Evolutionary conservation across 2,797 vertebrate species (phyloP).

Genomic region (Ficedula albicollis): DNA sequence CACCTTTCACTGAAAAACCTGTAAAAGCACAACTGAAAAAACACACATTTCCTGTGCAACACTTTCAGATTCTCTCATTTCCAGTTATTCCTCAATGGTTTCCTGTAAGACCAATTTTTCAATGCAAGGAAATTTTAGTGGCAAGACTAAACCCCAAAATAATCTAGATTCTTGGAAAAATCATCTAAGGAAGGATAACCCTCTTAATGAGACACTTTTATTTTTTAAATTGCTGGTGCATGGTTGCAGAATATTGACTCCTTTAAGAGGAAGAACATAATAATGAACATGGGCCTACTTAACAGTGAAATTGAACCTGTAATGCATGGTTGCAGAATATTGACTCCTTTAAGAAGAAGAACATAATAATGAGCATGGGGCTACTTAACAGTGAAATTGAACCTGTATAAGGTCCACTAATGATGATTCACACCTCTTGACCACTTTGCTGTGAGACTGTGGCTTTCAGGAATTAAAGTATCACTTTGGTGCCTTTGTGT

Average conservation of each 20-base stretch:
- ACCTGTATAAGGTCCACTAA: not conserved
- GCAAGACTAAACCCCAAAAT: not conserved
- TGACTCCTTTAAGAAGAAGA: not conserved
- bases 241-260: not conserved
- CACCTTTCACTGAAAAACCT: not conserved
- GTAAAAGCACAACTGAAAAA: not conserved
- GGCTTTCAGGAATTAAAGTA: not conserved
- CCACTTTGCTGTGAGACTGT: not conserved
- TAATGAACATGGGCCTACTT: not conserved
- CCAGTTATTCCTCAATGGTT: not conserved
- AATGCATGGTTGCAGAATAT: not conserved
- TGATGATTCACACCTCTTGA: not conserved
- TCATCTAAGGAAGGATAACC: not conserved
- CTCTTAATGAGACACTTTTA: not conserved
- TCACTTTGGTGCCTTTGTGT: not conserved
- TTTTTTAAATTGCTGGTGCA: not conserved
- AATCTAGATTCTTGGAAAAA: not conserved
- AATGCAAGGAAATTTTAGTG: not conserved
- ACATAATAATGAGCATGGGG: not conserved
- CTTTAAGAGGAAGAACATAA: not conserved
- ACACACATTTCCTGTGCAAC: not conserved
- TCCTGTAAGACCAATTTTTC: not conserved
- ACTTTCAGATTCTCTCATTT: not conserved
- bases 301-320: not conserved
- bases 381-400: not conserved